phyloP scores from a whole-genome alignment of 1,140 invertebrate species.

The Bombus consobrinus region DNA sequence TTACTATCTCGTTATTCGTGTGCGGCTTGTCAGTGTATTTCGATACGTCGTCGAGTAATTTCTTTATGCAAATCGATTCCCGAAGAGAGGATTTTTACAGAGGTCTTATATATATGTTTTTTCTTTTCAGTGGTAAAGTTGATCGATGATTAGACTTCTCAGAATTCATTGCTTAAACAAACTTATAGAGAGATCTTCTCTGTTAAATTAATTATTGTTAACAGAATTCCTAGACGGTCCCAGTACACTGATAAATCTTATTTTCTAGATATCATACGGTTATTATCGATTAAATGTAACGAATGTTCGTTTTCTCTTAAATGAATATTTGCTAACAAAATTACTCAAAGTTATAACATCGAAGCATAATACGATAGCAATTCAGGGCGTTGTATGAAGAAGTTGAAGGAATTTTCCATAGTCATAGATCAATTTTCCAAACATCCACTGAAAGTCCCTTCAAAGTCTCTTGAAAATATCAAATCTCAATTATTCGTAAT shows the following conservation, averaged over 20 bases:
- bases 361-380: background rate
- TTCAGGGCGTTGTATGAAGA: no score
- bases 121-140: no score
- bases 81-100: background rate
- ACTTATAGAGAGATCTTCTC: no score
- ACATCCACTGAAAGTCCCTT: no score
- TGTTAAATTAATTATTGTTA: no score
- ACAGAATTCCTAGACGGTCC: no score
- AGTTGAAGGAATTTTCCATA: no score
- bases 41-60: background rate
- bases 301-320: rapidly evolving
- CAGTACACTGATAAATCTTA: no score
- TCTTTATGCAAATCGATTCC: background rate
- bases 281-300: background rate
- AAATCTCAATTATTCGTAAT: background rate
- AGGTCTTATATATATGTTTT: no score
- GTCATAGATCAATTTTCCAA: no score
- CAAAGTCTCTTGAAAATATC: background rate
- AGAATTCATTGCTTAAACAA: no score
- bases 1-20: background rate
- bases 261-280: background rate
- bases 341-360: background rate
- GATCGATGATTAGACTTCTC: no score
- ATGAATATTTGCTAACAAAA: background rate
- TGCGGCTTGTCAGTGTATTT: background rate